These are phyloP conservation scores for Phymatocera aterrima DNA, from an alignment of 2,888 invertebrate genomes.

Conservation along the genomic window DNA sequence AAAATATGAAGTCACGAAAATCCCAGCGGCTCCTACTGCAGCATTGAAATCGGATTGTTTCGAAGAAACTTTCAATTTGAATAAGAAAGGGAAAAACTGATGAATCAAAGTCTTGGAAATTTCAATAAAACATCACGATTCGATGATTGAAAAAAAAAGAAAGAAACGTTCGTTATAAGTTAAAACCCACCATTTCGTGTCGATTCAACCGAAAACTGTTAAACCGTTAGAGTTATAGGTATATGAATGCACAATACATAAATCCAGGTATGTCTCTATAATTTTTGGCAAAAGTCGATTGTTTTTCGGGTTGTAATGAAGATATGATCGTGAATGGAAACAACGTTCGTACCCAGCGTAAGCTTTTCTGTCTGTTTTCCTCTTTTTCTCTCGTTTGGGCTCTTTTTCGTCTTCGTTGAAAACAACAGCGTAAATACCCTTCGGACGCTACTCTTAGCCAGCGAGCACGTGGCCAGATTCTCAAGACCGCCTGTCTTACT, in stretches of 20 bases:
- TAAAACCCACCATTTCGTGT: not conserved
- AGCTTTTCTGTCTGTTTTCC: not conserved
- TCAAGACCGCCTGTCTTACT: conserved; percentile 39
- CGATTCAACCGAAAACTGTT: not conserved
- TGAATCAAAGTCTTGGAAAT: not conserved
- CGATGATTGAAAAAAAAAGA: not conserved
- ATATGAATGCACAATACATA: too few species aligned
- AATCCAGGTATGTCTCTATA: not conserved
- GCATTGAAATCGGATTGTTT: too few species aligned
- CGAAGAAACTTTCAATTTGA: not conserved
- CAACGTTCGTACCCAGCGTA: not conserved
- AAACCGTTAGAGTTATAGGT: not conserved
- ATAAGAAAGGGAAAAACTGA: not conserved
- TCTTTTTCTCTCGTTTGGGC: not conserved
- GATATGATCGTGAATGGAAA: not conserved
- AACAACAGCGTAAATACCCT: not conserved
- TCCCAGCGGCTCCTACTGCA: too few species aligned
- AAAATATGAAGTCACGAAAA: too few species aligned
- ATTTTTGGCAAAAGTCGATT: not conserved
- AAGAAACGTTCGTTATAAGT: not conserved
- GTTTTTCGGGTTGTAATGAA: not conserved
- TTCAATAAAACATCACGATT: not conserved
- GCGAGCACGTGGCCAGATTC: conserved; percentile 42
- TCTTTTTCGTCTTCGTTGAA: not conserved
- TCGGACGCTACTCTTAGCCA: conserved; percentile 3